Evolutionary conservation across 2,113 vertebrate species (phyloP).

Genomic region (Leptosomus discolor): DNA sequence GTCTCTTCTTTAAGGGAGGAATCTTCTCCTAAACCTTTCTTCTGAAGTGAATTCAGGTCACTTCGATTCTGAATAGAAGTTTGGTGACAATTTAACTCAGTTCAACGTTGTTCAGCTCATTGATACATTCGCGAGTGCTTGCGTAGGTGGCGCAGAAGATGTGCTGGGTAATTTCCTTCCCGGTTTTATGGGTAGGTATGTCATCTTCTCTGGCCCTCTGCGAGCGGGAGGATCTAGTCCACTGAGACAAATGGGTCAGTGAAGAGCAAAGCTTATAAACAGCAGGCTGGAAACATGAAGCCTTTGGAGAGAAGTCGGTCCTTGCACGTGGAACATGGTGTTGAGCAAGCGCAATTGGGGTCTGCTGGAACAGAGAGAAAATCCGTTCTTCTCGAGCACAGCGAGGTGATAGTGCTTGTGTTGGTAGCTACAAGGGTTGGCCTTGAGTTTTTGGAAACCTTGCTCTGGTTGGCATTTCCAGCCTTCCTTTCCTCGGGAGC

Average conservation of each 20-base stretch:
- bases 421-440: not conserved
- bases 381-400: not conserved
- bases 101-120: not conserved
- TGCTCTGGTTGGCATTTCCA: not conserved
- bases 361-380: not conserved
- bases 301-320: not conserved
- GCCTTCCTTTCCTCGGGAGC: not conserved
- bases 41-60: not conserved
- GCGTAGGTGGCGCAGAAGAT: not conserved
- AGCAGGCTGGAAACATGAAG: not conserved
- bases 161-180: not conserved
- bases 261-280: not conserved
- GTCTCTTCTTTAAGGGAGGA: not conserved
- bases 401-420: not conserved
- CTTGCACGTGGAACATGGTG: not conserved
- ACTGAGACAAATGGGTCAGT: not conserved
- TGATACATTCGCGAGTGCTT: accelerated
- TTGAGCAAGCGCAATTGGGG: not conserved
- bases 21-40: not conserved
- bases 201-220: not conserved
- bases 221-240: not conserved
- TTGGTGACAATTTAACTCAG: not conserved
- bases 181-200: not conserved
- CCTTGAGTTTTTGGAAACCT: not conserved
- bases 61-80: not conserved